Base-by-base conservation (phyloP, 2,888 invertebrate species). In the Drosophila neotestacea region DNA sequence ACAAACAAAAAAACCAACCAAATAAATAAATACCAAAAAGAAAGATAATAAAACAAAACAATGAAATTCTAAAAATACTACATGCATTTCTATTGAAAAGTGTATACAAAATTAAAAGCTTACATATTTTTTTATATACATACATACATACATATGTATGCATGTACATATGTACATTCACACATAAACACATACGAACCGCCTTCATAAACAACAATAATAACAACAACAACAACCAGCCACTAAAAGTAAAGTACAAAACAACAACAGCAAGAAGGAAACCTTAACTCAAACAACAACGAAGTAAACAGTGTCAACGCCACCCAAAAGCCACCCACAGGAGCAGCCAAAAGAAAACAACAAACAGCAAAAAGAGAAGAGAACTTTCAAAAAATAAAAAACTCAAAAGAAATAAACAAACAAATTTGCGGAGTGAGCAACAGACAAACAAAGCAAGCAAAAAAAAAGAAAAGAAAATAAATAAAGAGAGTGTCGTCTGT, bases 11-110 rank as follows among this genome's bases (percentile, higher is more conserved):
- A 56, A 55, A 56, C 16, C 61, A 73, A 73, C 55, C 78, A 75
- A 75, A 75, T 48, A 75, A 75, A 75, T 48, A 69, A 69, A 69
- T 61, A 78, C 78, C 62, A 75, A 75, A 78, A 73, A 77, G 28
- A 60, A 36, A 36, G 16, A 16, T 34, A 41, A 48, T 13, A 11
- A n/a, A 41, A 27, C 4, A 51, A 41, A 58, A 22, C 7, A 22
- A 10, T 41, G 13, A 27, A 60, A 48, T 36, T 47, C 34, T 13
- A 32, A 41, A 66, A 47, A 59, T 44, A 60, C 44, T 52, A 56
- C 42, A 47, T 71, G 71, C 71, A 59, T 59, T 66, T 62, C 38
- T 58, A 59, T 55, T 44, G 27, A 32, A 54, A 59, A 62, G 62
- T 47, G 42, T 59, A 50, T 13, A 59, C 34, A 56, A 38, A 27